Conservation (phyloP, 2,797 vertebrate species). For the Mormyrus hasselquistii region DNA sequence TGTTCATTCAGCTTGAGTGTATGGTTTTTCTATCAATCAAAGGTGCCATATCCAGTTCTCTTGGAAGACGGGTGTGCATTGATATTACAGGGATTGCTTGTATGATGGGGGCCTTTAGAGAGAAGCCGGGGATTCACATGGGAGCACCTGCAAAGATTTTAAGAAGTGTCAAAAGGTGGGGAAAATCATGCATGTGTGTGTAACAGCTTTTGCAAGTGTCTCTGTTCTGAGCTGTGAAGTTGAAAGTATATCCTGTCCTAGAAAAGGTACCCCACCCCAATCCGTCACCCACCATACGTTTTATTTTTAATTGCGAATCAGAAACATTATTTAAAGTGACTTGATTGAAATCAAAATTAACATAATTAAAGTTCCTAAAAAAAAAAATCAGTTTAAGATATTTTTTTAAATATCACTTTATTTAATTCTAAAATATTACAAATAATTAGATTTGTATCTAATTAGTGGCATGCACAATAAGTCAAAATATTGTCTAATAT, state of each 20-base stretch:
- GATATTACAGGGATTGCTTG: neutral
- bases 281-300: neutral
- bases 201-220: constrained; percentile 7
- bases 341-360: constrained; percentile 1
- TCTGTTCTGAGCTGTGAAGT: neutral
- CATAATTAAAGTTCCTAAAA: neutral
- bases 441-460: neutral
- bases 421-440: neutral
- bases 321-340: neutral
- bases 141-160: neutral
- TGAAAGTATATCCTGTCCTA: neutral
- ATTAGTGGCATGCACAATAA: neutral
- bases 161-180: neutral
- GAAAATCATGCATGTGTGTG: neutral
- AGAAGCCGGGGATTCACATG: neutral
- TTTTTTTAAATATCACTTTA: neutral
- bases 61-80: constrained; percentile 2
- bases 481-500: neutral
- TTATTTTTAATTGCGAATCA: neutral
- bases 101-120: neutral
- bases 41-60: neutral
- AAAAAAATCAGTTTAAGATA: neutral
- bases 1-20: neutral
- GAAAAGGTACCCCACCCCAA: neutral
- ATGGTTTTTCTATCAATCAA: neutral